These are phyloP conservation scores for Phania funesta DNA, from an alignment of 2,888 invertebrate genomes.

Conservation along the genomic window DNA sequence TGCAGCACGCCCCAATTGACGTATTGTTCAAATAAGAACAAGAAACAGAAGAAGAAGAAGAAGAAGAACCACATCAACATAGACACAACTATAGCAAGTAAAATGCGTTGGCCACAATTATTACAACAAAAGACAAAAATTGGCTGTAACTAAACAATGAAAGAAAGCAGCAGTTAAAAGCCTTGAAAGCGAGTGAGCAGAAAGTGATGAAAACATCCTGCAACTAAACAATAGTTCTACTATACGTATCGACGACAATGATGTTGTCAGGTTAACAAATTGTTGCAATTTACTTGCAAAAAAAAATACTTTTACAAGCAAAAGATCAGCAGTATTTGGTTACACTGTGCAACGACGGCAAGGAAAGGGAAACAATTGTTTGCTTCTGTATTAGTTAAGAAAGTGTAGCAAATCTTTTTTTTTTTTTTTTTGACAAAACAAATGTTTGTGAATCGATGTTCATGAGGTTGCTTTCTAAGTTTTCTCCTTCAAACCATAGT, in stretches of 20 bases:
- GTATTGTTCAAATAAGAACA: constrained; percentile 54
- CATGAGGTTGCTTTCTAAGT: neutral
- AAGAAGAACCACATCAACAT: constrained; percentile 3
- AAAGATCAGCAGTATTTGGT: constrained; percentile 57
- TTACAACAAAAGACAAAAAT: constrained; percentile 34
- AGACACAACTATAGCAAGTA: neutral
- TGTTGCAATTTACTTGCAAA: constrained; percentile 69
- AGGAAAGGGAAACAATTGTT: constrained; percentile 60
- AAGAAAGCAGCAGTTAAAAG: constrained; percentile 39
- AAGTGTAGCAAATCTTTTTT: neutral
- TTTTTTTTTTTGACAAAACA: neutral
- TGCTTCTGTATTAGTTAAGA: constrained; percentile 43
- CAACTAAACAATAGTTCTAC: constrained; percentile 44
- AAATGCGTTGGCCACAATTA: constrained; percentile 4
- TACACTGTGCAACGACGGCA: neutral
- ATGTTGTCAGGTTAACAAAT: constrained; percentile 73
- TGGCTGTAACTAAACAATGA: constrained; percentile 12
- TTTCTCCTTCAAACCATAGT: constrained; percentile 42
- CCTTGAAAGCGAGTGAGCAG: constrained; percentile 37
- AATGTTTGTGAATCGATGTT: constrained; percentile 63
- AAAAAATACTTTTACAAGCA: constrained; percentile 39
- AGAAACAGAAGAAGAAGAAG: neutral
- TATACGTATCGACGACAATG: constrained; percentile 54
- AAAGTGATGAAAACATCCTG: constrained; percentile 52
- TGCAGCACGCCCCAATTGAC: constrained; percentile 68